A percentile compares a stretch with the other conserved stretches of the same genome.
These are phyloP conservation scores for Syrrhaptes paradoxus DNA, from an alignment of 2,113 vertebrate genomes.

Conservation along the genomic window DNA sequence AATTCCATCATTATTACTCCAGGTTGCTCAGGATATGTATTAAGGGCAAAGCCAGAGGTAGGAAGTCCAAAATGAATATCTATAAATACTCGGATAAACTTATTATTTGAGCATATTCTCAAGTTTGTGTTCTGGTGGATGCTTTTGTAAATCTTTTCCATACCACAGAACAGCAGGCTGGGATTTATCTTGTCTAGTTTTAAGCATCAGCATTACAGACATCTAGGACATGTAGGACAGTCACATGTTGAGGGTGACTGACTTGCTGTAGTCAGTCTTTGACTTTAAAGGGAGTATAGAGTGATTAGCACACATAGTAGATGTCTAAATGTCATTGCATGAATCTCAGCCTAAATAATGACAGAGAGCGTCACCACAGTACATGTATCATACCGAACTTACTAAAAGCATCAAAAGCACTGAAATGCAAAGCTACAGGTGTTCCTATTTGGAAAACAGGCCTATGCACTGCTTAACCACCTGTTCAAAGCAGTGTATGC, in stretches of 20 bases:
- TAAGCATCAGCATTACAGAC: not conserved
- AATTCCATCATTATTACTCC: not conserved
- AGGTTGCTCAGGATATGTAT: not conserved
- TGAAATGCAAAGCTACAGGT: not conserved
- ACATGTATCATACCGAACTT: not conserved
- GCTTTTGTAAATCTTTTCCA: not conserved
- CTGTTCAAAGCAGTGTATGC: not conserved
- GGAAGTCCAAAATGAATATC: not conserved
- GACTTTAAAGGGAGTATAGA: not conserved
- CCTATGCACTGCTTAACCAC: not conserved
- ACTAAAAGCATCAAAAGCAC: not conserved
- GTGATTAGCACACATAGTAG: not conserved
- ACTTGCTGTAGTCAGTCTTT: not conserved
- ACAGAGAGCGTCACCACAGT: not conserved
- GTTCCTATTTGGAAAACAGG: not conserved
- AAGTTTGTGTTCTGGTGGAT: not conserved
- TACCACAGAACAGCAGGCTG: not conserved
- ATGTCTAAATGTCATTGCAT: not conserved
- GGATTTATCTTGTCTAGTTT: not conserved
- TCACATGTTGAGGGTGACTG: not conserved
- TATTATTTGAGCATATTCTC: not conserved
- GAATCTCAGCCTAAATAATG: not conserved
- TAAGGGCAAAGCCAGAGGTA: not conserved
- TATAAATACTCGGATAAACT: not conserved
- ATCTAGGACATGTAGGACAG: not conserved